Evolutionary conservation across 2,113 vertebrate species (phyloP).

Genomic region (Ophthalmolycus amberensis): DNA sequence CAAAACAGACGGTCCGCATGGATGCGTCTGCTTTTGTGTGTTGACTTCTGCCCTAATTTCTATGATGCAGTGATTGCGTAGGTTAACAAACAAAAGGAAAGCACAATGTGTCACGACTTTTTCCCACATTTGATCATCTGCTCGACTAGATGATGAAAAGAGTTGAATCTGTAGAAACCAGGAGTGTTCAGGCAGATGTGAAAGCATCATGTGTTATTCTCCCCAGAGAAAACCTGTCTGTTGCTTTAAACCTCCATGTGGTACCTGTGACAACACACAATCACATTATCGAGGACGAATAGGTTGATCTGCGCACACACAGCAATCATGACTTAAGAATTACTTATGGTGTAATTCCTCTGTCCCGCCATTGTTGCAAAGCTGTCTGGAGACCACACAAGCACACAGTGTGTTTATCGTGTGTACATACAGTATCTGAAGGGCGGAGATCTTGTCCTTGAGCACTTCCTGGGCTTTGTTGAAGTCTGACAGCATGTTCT

Average conservation of each 20-base stretch:
- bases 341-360: not conserved
- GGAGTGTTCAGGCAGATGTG: not conserved
- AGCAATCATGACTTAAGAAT: not conserved
- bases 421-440: constrained; percentile 95
- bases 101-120: not conserved
- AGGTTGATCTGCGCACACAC: not conserved
- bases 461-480: constrained; percentile 99
- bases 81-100: not conserved
- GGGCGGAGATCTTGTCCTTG: constrained; percentile 98
- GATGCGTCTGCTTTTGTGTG: not conserved
- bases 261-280: constrained; percentile 8
- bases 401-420: not conserved
- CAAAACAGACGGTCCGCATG: not conserved
- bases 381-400: not conserved
- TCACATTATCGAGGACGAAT: constrained; percentile 11
- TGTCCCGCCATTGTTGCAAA: not conserved
- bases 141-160: not conserved
- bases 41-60: not conserved
- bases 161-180: not conserved
- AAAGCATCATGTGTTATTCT: not conserved
- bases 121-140: not conserved
- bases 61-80: not conserved
- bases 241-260: constrained; percentile 5
- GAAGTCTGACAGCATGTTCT: constrained; percentile 98
- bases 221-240: constrained; percentile 3